Evolutionary conservation across 2,888 invertebrate genomes (phyloP).

Genomic region (Oasisia sp.): DNA sequence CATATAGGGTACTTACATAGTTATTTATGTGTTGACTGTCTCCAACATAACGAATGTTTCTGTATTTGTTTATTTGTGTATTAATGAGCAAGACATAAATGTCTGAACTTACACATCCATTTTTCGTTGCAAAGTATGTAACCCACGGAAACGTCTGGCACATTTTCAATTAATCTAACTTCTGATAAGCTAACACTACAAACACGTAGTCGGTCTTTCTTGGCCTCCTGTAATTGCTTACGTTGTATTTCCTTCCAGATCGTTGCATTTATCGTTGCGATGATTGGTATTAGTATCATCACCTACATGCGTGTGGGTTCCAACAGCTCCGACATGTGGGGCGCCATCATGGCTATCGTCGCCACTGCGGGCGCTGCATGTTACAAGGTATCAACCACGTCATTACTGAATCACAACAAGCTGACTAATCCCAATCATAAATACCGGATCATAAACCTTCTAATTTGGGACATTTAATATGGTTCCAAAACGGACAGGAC

Average conservation of each 20-base stretch:
- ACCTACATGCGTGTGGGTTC: slow-evolving; percentile 97
- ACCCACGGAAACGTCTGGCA: neutral
- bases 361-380: slow-evolving; percentile 92
- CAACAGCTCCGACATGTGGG: slow-evolving; percentile 78
- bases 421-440: neutral
- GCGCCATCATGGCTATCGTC: slow-evolving; percentile 89
- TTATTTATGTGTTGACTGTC: neutral
- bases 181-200: neutral
- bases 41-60: neutral
- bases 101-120: neutral
- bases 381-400: slow-evolving; percentile 78
- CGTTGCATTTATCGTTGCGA: slow-evolving; percentile 92
- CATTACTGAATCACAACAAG: neutral
- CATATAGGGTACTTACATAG: neutral
- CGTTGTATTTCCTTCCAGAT: slow-evolving; percentile 73
- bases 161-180: neutral
- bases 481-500: no score
- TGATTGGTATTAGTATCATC: slow-evolving; percentile 90
- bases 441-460: no score
- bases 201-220: neutral
- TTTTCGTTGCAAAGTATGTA: neutral
- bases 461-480: no score
- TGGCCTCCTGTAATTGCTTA: neutral
- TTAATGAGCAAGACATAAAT: neutral
- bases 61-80: neutral